phyloP scores from a whole-genome alignment of 2,113 vertebrate species.

The Dendropsophus ebraccatus region DNA sequence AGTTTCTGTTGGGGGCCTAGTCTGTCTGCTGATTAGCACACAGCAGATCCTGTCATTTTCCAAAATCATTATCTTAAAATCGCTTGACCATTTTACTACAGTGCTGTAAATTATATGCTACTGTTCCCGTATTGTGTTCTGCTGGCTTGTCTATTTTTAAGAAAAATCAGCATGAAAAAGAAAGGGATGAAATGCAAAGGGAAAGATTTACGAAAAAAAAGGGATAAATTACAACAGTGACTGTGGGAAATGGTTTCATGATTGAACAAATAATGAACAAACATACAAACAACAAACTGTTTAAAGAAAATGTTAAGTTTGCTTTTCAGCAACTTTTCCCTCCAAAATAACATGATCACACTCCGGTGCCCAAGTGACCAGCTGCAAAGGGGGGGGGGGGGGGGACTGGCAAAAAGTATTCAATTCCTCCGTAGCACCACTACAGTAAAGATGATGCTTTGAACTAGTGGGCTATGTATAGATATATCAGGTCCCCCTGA shows the following conservation, averaged over 20 bases:
- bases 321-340: not conserved
- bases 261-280: not conserved
- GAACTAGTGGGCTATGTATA: no score
- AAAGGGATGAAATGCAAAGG: no score
- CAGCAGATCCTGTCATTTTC: conserved; percentile 37
- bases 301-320: not conserved
- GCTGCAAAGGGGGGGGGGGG: no score
- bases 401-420: not conserved
- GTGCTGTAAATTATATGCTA: conserved; percentile 27
- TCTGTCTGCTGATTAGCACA: conserved; percentile 35
- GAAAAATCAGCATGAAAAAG: not conserved
- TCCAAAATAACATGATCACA: not conserved
- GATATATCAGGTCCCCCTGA: not conserved
- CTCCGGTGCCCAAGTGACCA: no score
- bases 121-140: conserved; percentile 1
- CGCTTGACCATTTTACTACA: conserved; percentile 35
- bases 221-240: not conserved
- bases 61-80: conserved; percentile 46
- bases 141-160: not conserved
- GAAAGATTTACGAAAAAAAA: not conserved
- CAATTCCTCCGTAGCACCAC: no score
- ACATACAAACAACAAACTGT: not conserved
- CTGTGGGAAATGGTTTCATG: not conserved
- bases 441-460: not conserved
- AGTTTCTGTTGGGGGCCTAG: not conserved